Conservation (phyloP, 2,888 invertebrate species). For the Caenorhabditis japonica region DNA sequence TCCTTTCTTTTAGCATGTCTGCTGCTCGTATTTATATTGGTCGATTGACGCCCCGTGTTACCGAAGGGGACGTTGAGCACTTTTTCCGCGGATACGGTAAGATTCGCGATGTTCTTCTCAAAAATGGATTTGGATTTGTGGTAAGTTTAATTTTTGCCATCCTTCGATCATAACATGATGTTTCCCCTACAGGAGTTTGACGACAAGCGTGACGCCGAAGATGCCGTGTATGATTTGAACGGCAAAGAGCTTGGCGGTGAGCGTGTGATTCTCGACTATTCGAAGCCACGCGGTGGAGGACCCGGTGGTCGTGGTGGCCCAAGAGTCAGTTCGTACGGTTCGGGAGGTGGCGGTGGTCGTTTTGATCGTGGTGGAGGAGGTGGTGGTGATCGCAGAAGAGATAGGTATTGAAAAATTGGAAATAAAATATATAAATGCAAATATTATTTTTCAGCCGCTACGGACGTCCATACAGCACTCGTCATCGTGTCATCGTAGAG, state of each 20-base stretch:
- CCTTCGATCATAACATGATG: neutral
- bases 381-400: constrained; percentile 33
- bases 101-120: constrained; percentile 92
- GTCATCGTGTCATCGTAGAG: constrained; percentile 95
- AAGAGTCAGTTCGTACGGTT: constrained; percentile 8
- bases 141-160: constrained; percentile 82
- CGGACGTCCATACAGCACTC: constrained; percentile 96
- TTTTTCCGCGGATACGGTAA: constrained; percentile 96
- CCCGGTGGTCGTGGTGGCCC: constrained; percentile 33
- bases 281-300: constrained; percentile 61
- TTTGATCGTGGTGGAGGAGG: constrained; percentile 10
- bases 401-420: constrained; percentile 32
- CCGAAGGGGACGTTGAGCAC: constrained; percentile 93
- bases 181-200: constrained; percentile 79
- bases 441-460: constrained; percentile 82
- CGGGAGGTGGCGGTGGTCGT: constrained; percentile 10
- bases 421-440: too few species aligned
- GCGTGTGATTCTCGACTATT: constrained; percentile 76
- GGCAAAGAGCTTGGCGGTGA: constrained; percentile 80
- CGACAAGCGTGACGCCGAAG: constrained; percentile 80
- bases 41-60: constrained; percentile 84
- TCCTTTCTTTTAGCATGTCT: constrained; percentile 12
- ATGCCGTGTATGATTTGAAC: constrained; percentile 80
- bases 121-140: constrained; percentile 98
- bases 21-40: constrained; percentile 83